Percentiles rank a stretch among this genome's conserved stretches.
phyloP scores from a whole-genome alignment of 2,797 vertebrate genomes.

The Tolypeutes matacus region DNA sequence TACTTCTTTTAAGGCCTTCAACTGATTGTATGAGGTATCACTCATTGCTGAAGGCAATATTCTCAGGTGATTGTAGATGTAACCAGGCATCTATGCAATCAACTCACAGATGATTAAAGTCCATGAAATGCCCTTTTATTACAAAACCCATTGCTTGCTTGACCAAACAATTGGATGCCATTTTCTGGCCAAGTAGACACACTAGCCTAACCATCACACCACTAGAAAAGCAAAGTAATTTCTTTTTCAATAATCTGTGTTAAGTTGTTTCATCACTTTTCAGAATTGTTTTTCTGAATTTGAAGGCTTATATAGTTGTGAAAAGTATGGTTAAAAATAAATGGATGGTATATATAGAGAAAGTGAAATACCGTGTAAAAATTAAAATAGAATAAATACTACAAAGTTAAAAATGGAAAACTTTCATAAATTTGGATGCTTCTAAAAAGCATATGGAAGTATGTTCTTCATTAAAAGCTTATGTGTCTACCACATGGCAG shows the following conservation, averaged over 20 bases:
- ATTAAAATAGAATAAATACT: neutral
- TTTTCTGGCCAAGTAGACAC: too few species aligned
- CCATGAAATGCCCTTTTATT: too few species aligned
- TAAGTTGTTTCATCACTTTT: neutral
- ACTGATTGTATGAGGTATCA: too few species aligned
- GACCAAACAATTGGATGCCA: too few species aligned
- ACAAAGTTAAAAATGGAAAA: neutral
- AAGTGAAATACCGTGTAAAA: neutral
- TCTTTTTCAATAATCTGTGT: constrained; percentile 39
- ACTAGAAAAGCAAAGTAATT: neutral
- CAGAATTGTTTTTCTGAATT: constrained; percentile 37
- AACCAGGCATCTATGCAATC: too few species aligned
- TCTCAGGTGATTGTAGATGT: too few species aligned
- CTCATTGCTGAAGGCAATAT: too few species aligned
- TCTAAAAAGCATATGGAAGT: neutral
- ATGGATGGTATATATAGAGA: neutral
- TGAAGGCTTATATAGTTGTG: neutral
- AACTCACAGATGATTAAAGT: too few species aligned
- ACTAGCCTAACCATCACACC: too few species aligned
- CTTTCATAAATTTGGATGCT: neutral
- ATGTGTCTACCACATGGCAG: neutral
- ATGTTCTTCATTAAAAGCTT: neutral
- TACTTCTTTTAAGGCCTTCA: too few species aligned
- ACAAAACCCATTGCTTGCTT: too few species aligned
- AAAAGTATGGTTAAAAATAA: neutral